These are phyloP conservation scores for Styela plicata DNA, from an alignment of 23 tunicate species.

Conservation along the genomic window DNA sequence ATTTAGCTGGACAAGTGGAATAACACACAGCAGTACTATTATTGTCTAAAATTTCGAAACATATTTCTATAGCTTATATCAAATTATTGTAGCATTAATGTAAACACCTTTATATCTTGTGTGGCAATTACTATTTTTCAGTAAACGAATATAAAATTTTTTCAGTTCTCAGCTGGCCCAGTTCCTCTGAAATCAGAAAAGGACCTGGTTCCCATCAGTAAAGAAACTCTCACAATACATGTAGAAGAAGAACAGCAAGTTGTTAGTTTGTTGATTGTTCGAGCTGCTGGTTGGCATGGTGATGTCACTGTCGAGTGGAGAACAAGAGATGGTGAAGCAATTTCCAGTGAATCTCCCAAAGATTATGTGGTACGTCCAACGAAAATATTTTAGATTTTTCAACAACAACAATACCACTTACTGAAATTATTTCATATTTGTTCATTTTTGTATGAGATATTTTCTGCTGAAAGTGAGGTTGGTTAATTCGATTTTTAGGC, in stretches of 20 bases:
- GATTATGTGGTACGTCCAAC: constrained; percentile 48
- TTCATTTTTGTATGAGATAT: too few relatives aligned
- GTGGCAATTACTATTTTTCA: too few relatives aligned
- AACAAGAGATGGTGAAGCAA: constrained; percentile 68
- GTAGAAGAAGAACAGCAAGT: constrained; percentile 56
- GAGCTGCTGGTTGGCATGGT: constrained; percentile 89
- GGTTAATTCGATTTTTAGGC: background rate
- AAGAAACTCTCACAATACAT: constrained; percentile 27
- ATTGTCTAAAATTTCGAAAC: too few relatives aligned
- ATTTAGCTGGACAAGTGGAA: too few relatives aligned
- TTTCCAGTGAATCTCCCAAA: constrained; percentile 57
- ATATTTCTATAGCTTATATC: too few relatives aligned
- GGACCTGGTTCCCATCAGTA: background rate
- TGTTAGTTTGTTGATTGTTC: constrained; percentile 42
- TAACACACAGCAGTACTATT: too few relatives aligned
- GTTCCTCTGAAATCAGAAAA: constrained; percentile 29
- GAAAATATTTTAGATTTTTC: too few relatives aligned
- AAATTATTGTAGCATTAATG: too few relatives aligned
- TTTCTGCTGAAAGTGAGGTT: background rate
- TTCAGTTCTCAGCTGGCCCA: constrained; percentile 45
- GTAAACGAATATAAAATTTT: too few relatives aligned
- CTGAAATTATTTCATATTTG: background rate
- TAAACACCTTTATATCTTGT: too few relatives aligned
- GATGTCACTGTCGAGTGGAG: constrained; percentile 77
- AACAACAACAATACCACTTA: background rate